Evolutionary conservation across 2,113 vertebrate genomes (phyloP), one percentile per base, ranked within the genome.

Genomic region (Sminthopsis crassicaudata): DNA sequence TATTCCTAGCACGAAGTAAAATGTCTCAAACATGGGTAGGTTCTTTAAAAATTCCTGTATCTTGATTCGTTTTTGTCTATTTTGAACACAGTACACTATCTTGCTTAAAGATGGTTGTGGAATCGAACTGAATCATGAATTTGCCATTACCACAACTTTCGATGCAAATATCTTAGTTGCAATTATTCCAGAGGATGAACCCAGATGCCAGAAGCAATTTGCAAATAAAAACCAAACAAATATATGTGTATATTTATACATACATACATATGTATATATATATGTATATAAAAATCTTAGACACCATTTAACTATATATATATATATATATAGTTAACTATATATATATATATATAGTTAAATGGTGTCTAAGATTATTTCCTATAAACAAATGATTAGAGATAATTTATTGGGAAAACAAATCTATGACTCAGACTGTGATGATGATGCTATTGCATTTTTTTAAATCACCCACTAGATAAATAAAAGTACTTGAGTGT

Each of bases 131-230:
- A 76, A 76, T 76, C 19, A 76, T 76, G 67, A n/a, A 76, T 19
- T 76, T 76, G 14, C 14, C 36, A 76, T 76, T 76, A 42, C 36
- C n/a, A 76, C 67, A 76, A 76, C 67, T 42, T 76, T 10, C 19
- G 42, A 4, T 76, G 36, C n/a, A 76, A 76, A 42, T 36, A 30
- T 67, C 8, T 67, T 67, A 22, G 42, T 84, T 84, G 67, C n/a
- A 84, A 84, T 19, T 84, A 76, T 76, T 76, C 60, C 60, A 76
- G 36, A n/a, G 60, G 91, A 95, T 93, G 93, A 94, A 54, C 48
- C 96, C 94, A 91, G 36, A 91, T 84, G 94, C 52, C 53, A 91
- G 46, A 92, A 96, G 89, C 92, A 96, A 90, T 92, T 57, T 90
- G 84, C 89, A 94, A 88, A 42, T 89, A 67, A 93, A 95, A 94